A percentile compares a stretch with the other conserved stretches of the same genome.
Evolutionary conservation across 2,797 vertebrate species (phyloP).

Genomic region (Lagocephalus sceleratus): DNA sequence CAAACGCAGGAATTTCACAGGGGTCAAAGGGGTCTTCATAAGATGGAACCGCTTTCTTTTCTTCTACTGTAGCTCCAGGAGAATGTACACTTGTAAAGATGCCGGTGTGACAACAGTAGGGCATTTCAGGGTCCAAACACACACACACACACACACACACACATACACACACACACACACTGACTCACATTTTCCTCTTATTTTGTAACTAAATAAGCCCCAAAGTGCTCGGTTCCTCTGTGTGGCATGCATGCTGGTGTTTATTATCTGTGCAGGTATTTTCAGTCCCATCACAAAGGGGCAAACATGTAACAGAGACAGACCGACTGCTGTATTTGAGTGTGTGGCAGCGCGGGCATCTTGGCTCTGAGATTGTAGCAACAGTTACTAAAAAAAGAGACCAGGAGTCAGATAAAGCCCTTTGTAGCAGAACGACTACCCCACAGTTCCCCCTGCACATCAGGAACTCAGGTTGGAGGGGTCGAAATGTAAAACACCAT

Average conservation of each 20-base stretch:
- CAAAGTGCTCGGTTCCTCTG: conserved; percentile 17
- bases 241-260: conserved; percentile 35
- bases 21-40: conserved; percentile 52
- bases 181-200: conserved; percentile 24
- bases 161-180: conserved; percentile 6
- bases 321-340: neutral
- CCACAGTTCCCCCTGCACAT: neutral
- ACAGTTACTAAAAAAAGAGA: no score
- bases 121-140: conserved; percentile 32
- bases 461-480: no score
- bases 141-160: conserved; percentile 13
- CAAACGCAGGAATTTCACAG: conserved; percentile 45
- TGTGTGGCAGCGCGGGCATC: conserved; percentile 10
- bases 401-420: no score
- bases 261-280: conserved; percentile 25
- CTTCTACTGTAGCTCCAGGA: conserved; percentile 52
- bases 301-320: conserved; percentile 3
- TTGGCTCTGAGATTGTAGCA: conserved; percentile 14
- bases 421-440: neutral
- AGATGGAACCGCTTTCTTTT: conserved; percentile 42
- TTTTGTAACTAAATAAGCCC: conserved; percentile 9
- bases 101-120: conserved; percentile 53
- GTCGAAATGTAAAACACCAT: no score
- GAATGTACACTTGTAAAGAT: conserved; percentile 60
- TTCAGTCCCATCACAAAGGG: conserved; percentile 9